Evolutionary conservation across 2,888 invertebrate genomes (phyloP).

Genomic region (Geotrupes spiniger): DNA sequence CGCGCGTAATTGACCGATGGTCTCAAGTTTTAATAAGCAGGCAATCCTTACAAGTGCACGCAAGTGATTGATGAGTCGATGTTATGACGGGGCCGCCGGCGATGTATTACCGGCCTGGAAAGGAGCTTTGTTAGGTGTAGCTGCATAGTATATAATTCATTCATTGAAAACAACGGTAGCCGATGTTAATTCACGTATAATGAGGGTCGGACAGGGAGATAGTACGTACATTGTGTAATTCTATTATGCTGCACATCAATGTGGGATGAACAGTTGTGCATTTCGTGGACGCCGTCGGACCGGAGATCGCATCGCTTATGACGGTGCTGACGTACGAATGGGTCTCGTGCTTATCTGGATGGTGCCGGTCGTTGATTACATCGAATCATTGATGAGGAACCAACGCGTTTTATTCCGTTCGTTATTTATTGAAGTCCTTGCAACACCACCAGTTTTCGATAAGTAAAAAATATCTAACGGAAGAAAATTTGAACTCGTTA

Average conservation of each 20-base stretch:
- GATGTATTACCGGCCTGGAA: conserved; percentile 35
- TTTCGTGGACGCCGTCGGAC: conserved; percentile 26
- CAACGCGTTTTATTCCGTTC: no score
- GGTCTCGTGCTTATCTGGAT: neutral
- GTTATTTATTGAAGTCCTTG: no score
- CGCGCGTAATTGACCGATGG: conserved; percentile 39
- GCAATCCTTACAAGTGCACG: conserved; percentile 31
- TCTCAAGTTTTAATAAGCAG: conserved; percentile 38
- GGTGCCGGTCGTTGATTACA: no score
- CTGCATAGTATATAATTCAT: conserved; percentile 23
- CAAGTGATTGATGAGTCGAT: conserved; percentile 41
- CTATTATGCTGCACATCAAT: conserved; percentile 39
- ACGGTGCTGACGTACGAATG: conserved; percentile 18
- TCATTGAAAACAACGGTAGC: conserved; percentile 29
- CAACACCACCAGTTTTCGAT: no score
- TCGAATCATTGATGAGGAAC: no score
- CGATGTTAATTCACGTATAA: conserved; percentile 39
- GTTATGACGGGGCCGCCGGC: conserved; percentile 36
- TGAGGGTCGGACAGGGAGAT: conserved; percentile 40
- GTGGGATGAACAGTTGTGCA: conserved; percentile 43
- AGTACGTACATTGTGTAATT: conserved; percentile 38
- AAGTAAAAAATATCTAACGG: no score
- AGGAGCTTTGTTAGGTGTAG: conserved; percentile 32
- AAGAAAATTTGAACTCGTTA: no score
- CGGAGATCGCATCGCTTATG: conserved; percentile 27